Percentiles rank a stretch among this genome's conserved stretches.
Evolutionary conservation across 2,113 vertebrate species (phyloP).

Genomic region (Burhinus oedicnemus): DNA sequence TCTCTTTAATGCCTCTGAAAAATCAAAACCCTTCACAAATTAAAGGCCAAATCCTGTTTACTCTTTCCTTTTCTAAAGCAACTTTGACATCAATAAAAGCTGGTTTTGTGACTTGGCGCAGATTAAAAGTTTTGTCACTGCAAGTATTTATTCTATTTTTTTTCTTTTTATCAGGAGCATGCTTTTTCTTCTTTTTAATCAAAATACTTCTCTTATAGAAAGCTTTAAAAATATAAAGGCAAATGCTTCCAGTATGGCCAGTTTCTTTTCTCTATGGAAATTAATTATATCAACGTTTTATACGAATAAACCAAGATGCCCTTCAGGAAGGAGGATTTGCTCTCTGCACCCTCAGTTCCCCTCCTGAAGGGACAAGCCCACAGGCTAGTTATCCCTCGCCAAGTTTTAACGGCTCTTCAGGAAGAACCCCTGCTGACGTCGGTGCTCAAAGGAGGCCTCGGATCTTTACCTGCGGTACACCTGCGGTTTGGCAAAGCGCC

Average conservation of each 20-base stretch:
- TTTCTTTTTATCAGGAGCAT: neutral
- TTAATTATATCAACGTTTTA: neutral
- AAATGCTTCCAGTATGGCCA: neutral
- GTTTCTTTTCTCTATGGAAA: neutral
- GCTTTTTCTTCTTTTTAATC: neutral
- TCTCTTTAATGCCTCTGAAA: constrained; percentile 47
- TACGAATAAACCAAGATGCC: accelerated
- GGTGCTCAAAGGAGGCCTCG: neutral
- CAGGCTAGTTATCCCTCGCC: neutral
- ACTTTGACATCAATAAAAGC: constrained; percentile 43
- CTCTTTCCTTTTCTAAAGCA: constrained; percentile 24
- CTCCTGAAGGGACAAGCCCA: neutral
- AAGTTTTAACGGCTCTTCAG: neutral
- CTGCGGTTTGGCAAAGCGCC: neutral
- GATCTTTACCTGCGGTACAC: no score
- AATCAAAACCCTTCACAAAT: constrained; percentile 53
- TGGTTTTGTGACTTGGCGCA: constrained; percentile 6
- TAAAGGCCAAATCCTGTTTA: constrained; percentile 63
- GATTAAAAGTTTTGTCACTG: constrained; percentile 18
- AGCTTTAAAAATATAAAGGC: neutral
- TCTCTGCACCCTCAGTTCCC: neutral
- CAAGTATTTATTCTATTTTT: neutral
- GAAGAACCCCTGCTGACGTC: neutral
- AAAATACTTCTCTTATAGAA: neutral
- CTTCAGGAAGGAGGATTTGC: neutral